Percentiles rank a stretch among this genome's conserved stretches.
These are phyloP conservation scores for Halichondria panicea DNA, from an alignment of 37 sponge, comb jelly and placozoan genomes.

Conservation along the genomic window DNA sequence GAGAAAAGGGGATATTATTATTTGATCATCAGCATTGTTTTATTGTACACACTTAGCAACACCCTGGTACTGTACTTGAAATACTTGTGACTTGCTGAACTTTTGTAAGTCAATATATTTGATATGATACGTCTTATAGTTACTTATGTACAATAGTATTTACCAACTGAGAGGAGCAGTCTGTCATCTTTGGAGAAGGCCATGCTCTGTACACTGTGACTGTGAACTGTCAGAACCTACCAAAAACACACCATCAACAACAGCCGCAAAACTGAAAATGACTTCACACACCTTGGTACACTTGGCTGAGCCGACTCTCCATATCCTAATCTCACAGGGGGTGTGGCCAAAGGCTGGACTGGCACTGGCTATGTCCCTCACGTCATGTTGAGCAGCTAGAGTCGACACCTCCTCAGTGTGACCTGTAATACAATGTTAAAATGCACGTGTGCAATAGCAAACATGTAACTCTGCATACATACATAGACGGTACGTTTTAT, in stretches of 20 bases:
- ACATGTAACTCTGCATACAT: neutral
- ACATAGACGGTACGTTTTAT: neutral
- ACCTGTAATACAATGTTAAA: constrained; percentile 23
- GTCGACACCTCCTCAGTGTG: constrained; percentile 73
- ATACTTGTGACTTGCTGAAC: neutral
- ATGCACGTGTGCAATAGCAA: neutral
- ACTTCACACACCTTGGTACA: constrained; percentile 55
- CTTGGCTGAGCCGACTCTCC: constrained; percentile 43
- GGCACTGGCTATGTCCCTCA: constrained; percentile 65
- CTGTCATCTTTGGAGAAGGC: constrained; percentile 81
- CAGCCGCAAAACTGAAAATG: neutral
- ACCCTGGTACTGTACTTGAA: neutral
- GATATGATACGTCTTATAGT: neutral
- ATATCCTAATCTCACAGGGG: constrained; percentile 69
- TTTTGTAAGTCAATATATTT: neutral
- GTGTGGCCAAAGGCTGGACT: constrained; percentile 24
- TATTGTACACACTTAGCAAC: neutral
- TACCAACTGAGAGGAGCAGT: constrained; percentile 79
- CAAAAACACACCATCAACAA: neutral
- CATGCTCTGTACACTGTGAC: constrained; percentile 31
- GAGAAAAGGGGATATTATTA: neutral
- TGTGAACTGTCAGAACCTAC: constrained; percentile 51
- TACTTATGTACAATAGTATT: neutral
- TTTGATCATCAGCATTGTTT: neutral
- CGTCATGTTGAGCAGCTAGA: constrained; percentile 57